Conservation (phyloP, 2,113 vertebrate species). For the Strigops habroptila region DNA sequence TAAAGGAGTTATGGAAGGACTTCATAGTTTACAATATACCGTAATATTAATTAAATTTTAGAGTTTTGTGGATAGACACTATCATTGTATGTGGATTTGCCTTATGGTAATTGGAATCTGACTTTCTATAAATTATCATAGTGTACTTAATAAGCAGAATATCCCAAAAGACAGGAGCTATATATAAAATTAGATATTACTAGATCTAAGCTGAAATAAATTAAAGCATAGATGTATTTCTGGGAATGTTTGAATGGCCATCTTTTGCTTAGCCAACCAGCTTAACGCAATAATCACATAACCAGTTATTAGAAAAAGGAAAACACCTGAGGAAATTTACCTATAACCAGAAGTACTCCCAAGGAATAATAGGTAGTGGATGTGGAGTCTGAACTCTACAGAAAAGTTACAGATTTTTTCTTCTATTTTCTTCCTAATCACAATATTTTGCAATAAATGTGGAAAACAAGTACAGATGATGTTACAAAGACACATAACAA, state of each 20-base stretch:
- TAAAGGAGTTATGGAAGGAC: not conserved
- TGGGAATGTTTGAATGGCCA: not conserved
- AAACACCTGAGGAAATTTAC: not conserved
- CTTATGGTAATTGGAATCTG: not conserved
- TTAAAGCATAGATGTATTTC: not conserved
- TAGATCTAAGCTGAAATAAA: not conserved
- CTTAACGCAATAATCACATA: not conserved
- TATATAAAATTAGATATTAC: not conserved
- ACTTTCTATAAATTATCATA: not conserved
- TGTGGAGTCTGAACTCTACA: not conserved
- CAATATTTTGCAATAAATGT: not conserved
- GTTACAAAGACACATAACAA: not conserved
- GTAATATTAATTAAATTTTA: not conserved
- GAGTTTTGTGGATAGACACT: not conserved
- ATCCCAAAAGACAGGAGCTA: not conserved
- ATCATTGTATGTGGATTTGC: not conserved
- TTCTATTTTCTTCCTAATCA: not conserved
- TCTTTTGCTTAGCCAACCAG: not conserved
- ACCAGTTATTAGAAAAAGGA: not conserved
- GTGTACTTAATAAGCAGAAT: not conserved
- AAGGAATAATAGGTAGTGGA: not conserved
- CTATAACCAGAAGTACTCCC: not conserved
- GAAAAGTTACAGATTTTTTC: not conserved
- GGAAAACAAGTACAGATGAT: not conserved
- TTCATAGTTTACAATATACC: not conserved